Percentiles rank a stretch among this genome's conserved stretches.
Conservation (phyloP, 2,113 vertebrate species). For the Pitta sordida region DNA sequence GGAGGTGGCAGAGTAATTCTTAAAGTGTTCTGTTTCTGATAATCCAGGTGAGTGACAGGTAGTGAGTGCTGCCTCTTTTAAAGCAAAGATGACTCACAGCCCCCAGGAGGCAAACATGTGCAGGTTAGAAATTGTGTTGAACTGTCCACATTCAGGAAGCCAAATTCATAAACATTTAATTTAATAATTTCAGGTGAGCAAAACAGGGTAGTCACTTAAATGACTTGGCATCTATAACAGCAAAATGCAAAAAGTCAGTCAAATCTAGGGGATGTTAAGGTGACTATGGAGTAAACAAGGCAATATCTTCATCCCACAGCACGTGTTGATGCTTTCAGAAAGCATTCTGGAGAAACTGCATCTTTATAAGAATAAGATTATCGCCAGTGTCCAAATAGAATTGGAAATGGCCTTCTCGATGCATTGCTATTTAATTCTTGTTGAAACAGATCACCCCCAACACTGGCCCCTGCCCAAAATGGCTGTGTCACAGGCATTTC, state of each 20-base stretch:
- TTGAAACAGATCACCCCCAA: background rate
- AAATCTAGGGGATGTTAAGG: background rate
- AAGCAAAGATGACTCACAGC: conserved; percentile 69
- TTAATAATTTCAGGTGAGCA: conserved; percentile 57
- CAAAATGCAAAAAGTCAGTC: background rate
- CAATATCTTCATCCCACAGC: background rate
- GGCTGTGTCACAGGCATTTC: background rate
- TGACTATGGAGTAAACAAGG: conserved; percentile 3
- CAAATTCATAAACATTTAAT: background rate
- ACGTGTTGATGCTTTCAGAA: background rate
- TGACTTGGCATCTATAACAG: background rate
- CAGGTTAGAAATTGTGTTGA: conserved; percentile 59
- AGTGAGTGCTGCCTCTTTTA: conserved; percentile 65
- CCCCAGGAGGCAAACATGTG: conserved; percentile 24
- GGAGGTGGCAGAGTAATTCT: conserved; percentile 69
- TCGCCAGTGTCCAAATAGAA: background rate
- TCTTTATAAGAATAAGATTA: background rate
- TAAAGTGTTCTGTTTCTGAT: conserved; percentile 70
- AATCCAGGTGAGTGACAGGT: conserved; percentile 71
- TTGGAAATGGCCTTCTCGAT: background rate
- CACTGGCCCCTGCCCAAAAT: fast-evolving
- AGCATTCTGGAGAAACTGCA: background rate
- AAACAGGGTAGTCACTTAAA: background rate
- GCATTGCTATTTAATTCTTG: background rate
- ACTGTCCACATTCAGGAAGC: conserved; percentile 47